Percentiles rank a stretch among this genome's conserved stretches.
Evolutionary conservation across 1,140 invertebrate species (phyloP).

Genomic region (Bombus sibiricus): DNA sequence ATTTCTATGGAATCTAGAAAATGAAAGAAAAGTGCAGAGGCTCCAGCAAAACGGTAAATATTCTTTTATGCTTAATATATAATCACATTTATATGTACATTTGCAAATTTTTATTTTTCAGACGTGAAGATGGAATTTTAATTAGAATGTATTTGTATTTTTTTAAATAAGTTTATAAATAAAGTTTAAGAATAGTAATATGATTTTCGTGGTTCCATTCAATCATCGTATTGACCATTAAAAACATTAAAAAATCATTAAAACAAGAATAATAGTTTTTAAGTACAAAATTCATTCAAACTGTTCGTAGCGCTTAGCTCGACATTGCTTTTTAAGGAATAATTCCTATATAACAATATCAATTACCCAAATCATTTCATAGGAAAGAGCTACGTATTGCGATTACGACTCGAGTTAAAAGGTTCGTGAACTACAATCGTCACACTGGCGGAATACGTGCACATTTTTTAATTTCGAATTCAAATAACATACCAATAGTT

Average conservation of each 20-base stretch:
- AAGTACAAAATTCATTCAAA: background rate
- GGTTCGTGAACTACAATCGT: too few relatives aligned
- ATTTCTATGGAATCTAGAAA: slow-evolving; percentile 87
- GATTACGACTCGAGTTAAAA: too few relatives aligned
- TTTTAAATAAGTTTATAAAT: background rate
- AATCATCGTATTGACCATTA: background rate
- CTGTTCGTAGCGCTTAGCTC: background rate
- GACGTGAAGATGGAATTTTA: slow-evolving; percentile 75
- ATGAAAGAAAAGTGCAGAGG: slow-evolving; percentile 68
- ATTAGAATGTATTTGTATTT: background rate
- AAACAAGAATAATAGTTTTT: background rate
- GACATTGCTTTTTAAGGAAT: background rate
- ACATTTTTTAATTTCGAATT: too few relatives aligned
- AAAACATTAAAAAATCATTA: background rate
- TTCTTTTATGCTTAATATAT: background rate
- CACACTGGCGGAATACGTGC: too few relatives aligned
- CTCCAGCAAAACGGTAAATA: slow-evolving; percentile 71
- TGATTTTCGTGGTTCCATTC: background rate
- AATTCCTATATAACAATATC: too few relatives aligned
- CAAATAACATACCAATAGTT: too few relatives aligned
- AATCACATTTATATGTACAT: background rate
- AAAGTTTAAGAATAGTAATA: background rate
- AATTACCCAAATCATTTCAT: too few relatives aligned
- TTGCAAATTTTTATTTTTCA: slow-evolving; percentile 62
- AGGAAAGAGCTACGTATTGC: too few relatives aligned